Evolutionary conservation across 2,113 vertebrate genomes (phyloP), one percentile per base, ranked within the genome.

Genomic region (Chaetodon trifascialis): DNA sequence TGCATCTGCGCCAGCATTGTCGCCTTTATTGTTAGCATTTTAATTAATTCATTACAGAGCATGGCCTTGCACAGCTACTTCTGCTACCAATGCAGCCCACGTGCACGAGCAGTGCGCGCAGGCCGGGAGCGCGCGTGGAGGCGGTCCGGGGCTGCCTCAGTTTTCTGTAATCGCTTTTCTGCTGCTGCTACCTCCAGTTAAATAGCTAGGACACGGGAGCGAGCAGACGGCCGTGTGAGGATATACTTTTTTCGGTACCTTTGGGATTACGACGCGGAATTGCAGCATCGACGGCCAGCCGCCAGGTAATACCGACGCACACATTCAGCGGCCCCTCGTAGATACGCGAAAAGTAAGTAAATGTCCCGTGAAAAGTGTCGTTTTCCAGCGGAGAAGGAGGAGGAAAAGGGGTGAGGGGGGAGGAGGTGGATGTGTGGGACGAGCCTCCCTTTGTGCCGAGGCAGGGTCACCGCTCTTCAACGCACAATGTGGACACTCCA

Each of bases 391-490:
- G 71, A 78, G 86, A 58, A 62, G 85, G 5, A 71, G 66, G 30
- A 44, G 82, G 42, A 68, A 80, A 58, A 34, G 40, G 30, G 69
- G 42, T 15, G 46, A 14, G 46, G 46, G 7, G 76, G 1, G 73
- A 3, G 64, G 85, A 2, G 84, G 82, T 67, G 78, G 85, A 85
- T 85, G 90, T 86, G 88, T 90, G 93, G 92, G 94, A 92, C 91
- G 93, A 94, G 93, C 88, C 90, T 92, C 86, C 88, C 94, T 95
- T 95, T 95, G 95, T 95, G 94, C 94, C 85, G 90, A 86, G 74
- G 75, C 84, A 86, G 91, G 91, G 92, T 93, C 92, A 89, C 86
- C 21, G 88, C 89, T 88, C 79, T 69, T 54, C 88, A 59, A 15
- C 73, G 82, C 80, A 84, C 77, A 83, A 80, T 84, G 91, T 91